These are phyloP conservation scores for Rhynchonema sp. DNA, from an alignment of 2,888 invertebrate species.

Conservation along the genomic window DNA sequence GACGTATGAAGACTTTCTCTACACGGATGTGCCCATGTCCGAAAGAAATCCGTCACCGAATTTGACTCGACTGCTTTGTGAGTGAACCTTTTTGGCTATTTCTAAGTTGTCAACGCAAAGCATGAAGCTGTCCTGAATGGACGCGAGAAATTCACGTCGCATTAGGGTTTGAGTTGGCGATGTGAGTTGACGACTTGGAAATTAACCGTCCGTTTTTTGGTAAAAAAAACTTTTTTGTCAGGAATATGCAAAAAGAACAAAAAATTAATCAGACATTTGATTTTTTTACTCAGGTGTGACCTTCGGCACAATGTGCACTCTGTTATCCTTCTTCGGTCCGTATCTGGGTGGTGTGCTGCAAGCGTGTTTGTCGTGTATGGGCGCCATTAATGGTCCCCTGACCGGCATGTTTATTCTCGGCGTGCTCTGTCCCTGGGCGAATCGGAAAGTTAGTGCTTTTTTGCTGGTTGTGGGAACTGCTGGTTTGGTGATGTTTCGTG, in stretches of 20 bases:
- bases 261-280: too few species aligned
- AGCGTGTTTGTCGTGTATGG: slow-evolving; percentile 4
- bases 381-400: slow-evolving; percentile 3
- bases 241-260: too few species aligned
- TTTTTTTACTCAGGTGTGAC: not conserved
- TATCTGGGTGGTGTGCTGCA: slow-evolving; percentile 4
- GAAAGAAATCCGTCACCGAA: not conserved
- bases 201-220: too few species aligned
- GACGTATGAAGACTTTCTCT: slow-evolving; percentile 8
- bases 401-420: slow-evolving; percentile 6
- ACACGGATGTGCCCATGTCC: not conserved
- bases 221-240: too few species aligned
- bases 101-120: not conserved
- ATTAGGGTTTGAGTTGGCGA: not conserved
- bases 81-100: not conserved
- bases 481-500: not conserved
- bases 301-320: slow-evolving; percentile 3
- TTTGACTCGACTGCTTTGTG: too few species aligned
- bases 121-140: too few species aligned
- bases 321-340: slow-evolving; percentile 1
- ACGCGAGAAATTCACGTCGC: too few species aligned
- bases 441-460: slow-evolving; percentile 1
- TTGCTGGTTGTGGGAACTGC: not conserved
- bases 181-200: not conserved
- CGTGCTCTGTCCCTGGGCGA: slow-evolving; percentile 6